These are phyloP conservation scores for Rhamnusium bicolor DNA, from an alignment of 2,888 invertebrate species.

Conservation along the genomic window DNA sequence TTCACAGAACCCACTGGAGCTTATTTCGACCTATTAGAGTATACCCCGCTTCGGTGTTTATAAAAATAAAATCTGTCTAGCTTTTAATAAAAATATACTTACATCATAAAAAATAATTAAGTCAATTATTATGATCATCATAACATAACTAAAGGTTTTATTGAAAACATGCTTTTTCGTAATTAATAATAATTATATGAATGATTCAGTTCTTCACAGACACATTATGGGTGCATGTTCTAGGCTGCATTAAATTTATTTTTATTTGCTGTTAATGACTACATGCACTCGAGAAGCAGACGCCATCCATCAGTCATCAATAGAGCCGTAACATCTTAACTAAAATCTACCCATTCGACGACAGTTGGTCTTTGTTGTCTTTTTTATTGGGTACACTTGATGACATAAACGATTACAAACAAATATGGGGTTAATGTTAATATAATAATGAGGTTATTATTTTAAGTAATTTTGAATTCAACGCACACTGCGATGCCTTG, in stretches of 20 bases:
- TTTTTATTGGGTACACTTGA: background rate
- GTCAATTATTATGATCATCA: too few relatives aligned
- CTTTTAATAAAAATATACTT: too few relatives aligned
- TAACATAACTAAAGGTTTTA: background rate
- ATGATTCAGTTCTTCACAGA: background rate
- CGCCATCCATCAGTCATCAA: background rate
- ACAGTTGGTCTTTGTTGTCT: background rate
- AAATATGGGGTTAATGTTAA: background rate
- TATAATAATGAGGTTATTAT: background rate
- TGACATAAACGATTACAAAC: background rate
- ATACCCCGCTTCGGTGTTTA: too few relatives aligned
- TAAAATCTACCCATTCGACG: background rate
- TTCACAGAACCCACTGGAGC: too few relatives aligned
- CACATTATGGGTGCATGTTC: too few relatives aligned
- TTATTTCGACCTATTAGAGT: too few relatives aligned
- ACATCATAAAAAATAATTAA: too few relatives aligned
- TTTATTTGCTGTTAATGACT: background rate
- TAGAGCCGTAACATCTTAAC: background rate
- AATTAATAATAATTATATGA: background rate
- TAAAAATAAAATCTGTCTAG: too few relatives aligned
- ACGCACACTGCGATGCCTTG: background rate
- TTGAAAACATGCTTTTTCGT: background rate
- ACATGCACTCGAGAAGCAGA: background rate
- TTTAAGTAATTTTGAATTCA: background rate
- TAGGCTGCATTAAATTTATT: background rate